These are phyloP conservation scores for Pseudotriccus pelzelni DNA, from an alignment of 2,797 vertebrate species.

Conservation along the genomic window DNA sequence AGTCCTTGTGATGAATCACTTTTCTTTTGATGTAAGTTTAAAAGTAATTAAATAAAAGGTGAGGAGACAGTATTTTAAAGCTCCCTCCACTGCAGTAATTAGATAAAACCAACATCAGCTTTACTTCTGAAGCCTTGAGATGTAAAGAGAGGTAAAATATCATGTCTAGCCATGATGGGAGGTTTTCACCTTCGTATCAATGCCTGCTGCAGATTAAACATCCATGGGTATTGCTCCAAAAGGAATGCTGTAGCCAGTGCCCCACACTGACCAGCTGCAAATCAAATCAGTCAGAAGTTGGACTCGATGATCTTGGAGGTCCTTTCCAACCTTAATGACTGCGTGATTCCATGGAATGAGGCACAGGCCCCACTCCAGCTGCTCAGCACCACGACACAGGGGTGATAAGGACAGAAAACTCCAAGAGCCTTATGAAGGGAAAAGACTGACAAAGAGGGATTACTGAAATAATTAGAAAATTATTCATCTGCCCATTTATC, in stretches of 20 bases:
- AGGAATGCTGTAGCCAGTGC: not conserved
- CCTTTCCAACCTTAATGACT: not conserved
- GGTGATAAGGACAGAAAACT: not conserved
- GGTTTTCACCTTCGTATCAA: not conserved
- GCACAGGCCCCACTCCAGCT: not conserved
- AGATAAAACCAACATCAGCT: not conserved
- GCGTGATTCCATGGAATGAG: not conserved
- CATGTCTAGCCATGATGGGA: not conserved
- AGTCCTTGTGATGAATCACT: conserved; percentile 25
- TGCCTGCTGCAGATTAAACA: not conserved
- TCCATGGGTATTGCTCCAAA: not conserved
- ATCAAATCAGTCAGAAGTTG: not conserved
- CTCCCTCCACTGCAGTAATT: not conserved
- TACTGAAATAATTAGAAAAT: not conserved
- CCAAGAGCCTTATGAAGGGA: not conserved
- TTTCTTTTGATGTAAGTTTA: conserved; percentile 11
- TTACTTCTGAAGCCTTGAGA: not conserved
- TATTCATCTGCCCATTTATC: not conserved
- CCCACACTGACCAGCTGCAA: not conserved
- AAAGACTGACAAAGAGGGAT: not conserved
- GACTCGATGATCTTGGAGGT: fast-evolving
- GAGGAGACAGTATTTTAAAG: not conserved
- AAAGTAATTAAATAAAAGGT: conserved; percentile 27
- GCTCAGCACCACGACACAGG: not conserved
- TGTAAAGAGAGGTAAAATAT: not conserved